phyloP scores from a whole-genome alignment of 2,888 invertebrate genomes.

The Deroplatys truncata region DNA sequence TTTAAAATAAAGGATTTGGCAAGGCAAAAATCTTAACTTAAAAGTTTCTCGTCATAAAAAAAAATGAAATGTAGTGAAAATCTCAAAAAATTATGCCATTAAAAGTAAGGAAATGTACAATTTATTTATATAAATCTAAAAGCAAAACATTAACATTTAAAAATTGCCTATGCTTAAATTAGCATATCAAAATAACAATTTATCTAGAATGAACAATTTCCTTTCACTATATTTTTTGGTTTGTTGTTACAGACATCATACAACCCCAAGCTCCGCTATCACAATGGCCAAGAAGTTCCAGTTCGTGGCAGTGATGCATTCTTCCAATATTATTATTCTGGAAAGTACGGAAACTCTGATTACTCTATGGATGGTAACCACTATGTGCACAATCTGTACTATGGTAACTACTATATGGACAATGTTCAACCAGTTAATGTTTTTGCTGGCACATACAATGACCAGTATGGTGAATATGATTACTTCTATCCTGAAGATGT shows the following conservation, averaged over 20 bases:
- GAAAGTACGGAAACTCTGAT: background rate
- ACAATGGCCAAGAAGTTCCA: slow-evolving; percentile 58
- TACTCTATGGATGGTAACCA: background rate
- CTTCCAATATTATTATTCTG: background rate
- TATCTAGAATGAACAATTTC: no score
- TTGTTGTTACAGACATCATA: slow-evolving; percentile 8
- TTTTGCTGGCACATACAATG: background rate
- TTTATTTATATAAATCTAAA: no score
- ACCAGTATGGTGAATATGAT: slow-evolving; percentile 21
- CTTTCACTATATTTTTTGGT: background rate
- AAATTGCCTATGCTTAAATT: no score
- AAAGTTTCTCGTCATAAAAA: no score
- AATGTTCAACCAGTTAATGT: background rate
- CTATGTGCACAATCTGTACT: background rate
- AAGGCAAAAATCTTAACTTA: no score
- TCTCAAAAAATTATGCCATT: no score
- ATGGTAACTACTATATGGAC: slow-evolving; percentile 2
- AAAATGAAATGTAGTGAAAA: no score
- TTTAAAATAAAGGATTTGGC: no score
- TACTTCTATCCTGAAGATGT: slow-evolving; percentile 39
- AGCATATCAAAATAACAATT: no score
- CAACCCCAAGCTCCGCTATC: slow-evolving; percentile 46
- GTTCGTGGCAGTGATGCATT: slow-evolving; percentile 13
- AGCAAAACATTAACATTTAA: no score
- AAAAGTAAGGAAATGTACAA: no score